phyloP scores from a whole-genome alignment of 2,888 invertebrate species.

The Macaria notata region DNA sequence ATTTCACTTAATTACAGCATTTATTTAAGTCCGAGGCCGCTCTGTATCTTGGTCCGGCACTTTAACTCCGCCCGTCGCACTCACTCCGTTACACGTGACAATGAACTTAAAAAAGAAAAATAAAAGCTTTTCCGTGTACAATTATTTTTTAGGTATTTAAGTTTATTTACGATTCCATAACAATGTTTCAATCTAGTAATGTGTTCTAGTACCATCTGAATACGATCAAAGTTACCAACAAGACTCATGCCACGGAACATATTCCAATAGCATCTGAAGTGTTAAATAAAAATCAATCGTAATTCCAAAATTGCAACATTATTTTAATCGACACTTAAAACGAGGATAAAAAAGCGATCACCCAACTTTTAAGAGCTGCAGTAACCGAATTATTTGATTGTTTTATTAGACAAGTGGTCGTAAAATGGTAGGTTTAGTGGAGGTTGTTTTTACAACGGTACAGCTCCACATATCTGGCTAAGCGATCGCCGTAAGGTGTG shows the following conservation, averaged over 20 bases:
- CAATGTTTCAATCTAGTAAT: too few species aligned
- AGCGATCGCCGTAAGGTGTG: conserved; percentile 55
- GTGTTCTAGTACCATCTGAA: too few species aligned
- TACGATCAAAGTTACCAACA: too few species aligned
- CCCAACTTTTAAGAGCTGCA: conserved; percentile 39
- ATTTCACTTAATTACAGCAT: conserved; percentile 79
- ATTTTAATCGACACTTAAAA: conserved; percentile 24
- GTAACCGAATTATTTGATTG: conserved; percentile 60
- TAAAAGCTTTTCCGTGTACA: conserved; percentile 64
- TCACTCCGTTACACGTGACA: conserved; percentile 50
- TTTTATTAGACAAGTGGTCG: conserved; percentile 69
- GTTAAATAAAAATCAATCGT: too few species aligned
- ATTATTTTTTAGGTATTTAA: too few species aligned
- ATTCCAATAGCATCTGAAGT: too few species aligned
- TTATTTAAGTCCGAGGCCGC: conserved; percentile 68
- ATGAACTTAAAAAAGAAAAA: conserved; percentile 64
- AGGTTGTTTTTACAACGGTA: conserved; percentile 36
- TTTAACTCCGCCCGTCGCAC: conserved; percentile 53
- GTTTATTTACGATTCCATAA: too few species aligned
- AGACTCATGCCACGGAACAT: too few species aligned
- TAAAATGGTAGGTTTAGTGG: conserved; percentile 61
- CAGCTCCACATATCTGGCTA: conserved; percentile 33
- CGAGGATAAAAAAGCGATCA: conserved; percentile 40
- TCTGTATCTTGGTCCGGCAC: conserved; percentile 58
- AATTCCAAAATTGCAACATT: conserved; percentile 4